A percentile compares a stretch with the other conserved stretches of the same genome.
Conservation (phyloP, 2,113 vertebrate species). For the Nicator chloris region DNA sequence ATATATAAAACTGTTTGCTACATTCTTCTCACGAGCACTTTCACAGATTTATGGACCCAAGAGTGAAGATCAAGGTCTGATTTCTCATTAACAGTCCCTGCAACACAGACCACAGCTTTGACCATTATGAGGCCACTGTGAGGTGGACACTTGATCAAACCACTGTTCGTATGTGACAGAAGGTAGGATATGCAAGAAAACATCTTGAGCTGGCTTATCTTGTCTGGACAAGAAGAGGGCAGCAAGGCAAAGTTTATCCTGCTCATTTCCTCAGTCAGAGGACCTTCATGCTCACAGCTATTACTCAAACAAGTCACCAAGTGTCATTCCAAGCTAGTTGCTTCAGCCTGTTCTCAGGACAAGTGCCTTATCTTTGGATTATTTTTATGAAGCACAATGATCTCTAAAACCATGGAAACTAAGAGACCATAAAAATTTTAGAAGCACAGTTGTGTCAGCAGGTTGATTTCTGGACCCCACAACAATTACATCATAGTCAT, state of each 20-base stretch:
- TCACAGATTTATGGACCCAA: neutral
- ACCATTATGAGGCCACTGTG: neutral
- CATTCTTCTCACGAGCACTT: neutral
- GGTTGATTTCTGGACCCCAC: neutral
- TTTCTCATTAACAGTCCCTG: neutral
- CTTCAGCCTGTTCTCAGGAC: neutral
- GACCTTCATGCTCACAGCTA: neutral
- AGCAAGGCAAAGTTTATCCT: neutral
- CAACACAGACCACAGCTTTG: neutral
- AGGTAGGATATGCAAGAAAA: neutral
- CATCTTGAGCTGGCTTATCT: neutral
- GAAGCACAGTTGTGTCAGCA: neutral
- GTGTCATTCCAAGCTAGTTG: neutral
- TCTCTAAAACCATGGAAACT: neutral
- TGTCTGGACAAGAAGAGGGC: neutral
- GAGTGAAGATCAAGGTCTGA: neutral
- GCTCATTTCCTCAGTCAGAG: neutral
- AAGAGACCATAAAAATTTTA: neutral
- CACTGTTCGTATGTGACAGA: fast-evolving
- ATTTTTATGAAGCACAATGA: neutral
- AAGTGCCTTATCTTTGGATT: neutral
- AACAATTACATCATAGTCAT: neutral
- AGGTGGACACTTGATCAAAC: neutral
- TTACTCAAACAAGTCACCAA: neutral
- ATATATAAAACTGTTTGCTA: neutral